Base-by-base conservation (phyloP, 2,113 vertebrate species). In the Pachycephala philippinensis region DNA sequence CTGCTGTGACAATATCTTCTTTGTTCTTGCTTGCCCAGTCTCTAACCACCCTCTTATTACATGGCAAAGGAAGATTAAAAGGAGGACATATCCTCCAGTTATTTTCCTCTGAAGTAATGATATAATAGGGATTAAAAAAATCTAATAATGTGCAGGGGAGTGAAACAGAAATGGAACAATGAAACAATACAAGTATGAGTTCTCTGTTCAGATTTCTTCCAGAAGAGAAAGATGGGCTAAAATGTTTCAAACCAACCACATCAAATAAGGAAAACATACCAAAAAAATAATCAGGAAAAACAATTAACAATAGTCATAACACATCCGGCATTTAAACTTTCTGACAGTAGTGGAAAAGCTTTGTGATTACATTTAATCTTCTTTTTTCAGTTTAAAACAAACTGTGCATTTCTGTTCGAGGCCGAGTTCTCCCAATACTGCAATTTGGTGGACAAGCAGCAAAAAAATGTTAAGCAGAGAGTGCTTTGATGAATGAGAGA, bases 21-120 rank as follows among this genome's bases (percentile, higher is more conserved):
- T 89, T 91, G 80, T 96, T 95, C 59, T 83, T 82, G 24, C 19
- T 72, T 54, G 21, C 54, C 20, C 66, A 37, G 37, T 39, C 9
- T 88, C 33, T 72, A 77, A 63, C 17, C 31, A 71, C 22, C 24
- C 37, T 79, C 40, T 89, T 85, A 72, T 76, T 94, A 78, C 13
- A 66, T 11, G 24, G 39, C 45, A 65, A 85, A 88, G 13, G 52
- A 79, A 90, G 53, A 91, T 85, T 85, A 90, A 85, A 93, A 94
- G 40, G 7, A 68, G 61, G 76, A 90, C 18, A 91, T 78, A 53
- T 49, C 77, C 63, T 95, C 61, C 26, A 93, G 78, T 59, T 70
- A 71, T 96, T 95, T 96, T 95, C 47, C 44, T 93, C 69, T 81
- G 47, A 91, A 90, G 9, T 20, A 72, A 63, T 66, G 30, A 23